Conservation (phyloP, 2,888 invertebrate genomes). For the Hybos culiciformis region DNA sequence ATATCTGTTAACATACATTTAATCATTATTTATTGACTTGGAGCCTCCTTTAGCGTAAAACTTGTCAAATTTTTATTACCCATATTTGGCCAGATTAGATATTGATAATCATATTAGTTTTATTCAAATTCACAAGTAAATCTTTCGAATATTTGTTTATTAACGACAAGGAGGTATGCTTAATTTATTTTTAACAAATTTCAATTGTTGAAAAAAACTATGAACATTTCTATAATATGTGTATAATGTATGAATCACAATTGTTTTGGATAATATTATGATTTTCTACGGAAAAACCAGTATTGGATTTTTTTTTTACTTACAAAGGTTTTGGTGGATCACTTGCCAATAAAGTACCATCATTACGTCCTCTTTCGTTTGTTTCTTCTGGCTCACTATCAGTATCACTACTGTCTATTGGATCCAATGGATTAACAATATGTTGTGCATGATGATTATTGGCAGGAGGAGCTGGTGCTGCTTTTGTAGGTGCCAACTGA, state of each 20-base stretch:
- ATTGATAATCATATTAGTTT: too few species aligned
- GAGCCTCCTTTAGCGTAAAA: too few species aligned
- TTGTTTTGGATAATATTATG: slow-evolving; percentile 1
- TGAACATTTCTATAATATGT: background rate
- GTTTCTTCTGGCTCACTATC: slow-evolving; percentile 74
- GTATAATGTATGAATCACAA: slow-evolving; percentile 6
- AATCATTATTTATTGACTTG: too few species aligned
- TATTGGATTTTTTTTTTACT: slow-evolving; percentile 37
- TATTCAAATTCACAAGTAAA: too few species aligned
- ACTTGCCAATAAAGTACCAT: slow-evolving; percentile 88
- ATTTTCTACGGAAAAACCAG: too few species aligned
- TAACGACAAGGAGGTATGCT: too few species aligned
- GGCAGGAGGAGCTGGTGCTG: slow-evolving; percentile 32
- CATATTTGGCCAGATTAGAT: too few species aligned
- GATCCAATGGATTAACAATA: slow-evolving; percentile 45
- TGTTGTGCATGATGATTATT: slow-evolving; percentile 34
- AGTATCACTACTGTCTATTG: slow-evolving; percentile 60
- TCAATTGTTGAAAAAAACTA: slow-evolving; percentile 10
- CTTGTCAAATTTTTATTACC: too few species aligned
- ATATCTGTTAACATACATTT: too few species aligned
- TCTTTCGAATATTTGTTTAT: too few species aligned
- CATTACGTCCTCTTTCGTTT: slow-evolving; percentile 67
- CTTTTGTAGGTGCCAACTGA: slow-evolving; percentile 27
- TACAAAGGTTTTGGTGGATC: slow-evolving; percentile 95
- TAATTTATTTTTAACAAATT: background rate